phyloP scores from a whole-genome alignment of 2,888 invertebrate genomes.

The Hemicrepidius hirtus region DNA sequence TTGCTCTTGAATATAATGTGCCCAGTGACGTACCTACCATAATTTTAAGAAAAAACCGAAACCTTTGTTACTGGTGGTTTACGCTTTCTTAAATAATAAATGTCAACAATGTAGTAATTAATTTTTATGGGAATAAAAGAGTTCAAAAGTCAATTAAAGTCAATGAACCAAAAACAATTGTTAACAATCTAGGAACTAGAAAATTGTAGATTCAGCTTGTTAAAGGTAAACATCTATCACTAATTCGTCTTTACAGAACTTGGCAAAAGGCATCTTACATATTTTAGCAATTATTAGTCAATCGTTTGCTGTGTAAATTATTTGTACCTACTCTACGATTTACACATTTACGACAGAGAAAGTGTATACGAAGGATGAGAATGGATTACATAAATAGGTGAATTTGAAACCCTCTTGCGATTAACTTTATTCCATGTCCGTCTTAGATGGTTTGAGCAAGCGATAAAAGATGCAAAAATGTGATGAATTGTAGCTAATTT shows the following conservation, averaged over 20 bases:
- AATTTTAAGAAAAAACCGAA: not conserved
- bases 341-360: constrained; percentile 29
- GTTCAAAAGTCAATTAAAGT: not conserved
- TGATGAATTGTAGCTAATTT: no score
- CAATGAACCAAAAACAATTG: not conserved
- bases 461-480: no score
- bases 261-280: not conserved
- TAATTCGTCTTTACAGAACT: constrained; percentile 2
- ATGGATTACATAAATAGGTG: constrained; percentile 1
- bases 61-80: constrained; percentile 1
- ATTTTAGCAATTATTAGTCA: constrained; percentile 28
- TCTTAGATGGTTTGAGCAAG: no score
- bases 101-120: not conserved
- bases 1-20: not conserved
- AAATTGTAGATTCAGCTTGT: not conserved
- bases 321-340: not conserved
- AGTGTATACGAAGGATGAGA: constrained; percentile 17
- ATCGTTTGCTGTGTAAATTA: constrained; percentile 4
- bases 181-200: no score
- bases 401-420: not conserved
- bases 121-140: not conserved
- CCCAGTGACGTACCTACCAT: not conserved
- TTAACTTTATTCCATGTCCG: no score
- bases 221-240: not conserved
- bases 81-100: constrained; percentile 10